Evolutionary conservation across 2,888 invertebrate species (phyloP).

Genomic region (Perithous albicinctus): DNA sequence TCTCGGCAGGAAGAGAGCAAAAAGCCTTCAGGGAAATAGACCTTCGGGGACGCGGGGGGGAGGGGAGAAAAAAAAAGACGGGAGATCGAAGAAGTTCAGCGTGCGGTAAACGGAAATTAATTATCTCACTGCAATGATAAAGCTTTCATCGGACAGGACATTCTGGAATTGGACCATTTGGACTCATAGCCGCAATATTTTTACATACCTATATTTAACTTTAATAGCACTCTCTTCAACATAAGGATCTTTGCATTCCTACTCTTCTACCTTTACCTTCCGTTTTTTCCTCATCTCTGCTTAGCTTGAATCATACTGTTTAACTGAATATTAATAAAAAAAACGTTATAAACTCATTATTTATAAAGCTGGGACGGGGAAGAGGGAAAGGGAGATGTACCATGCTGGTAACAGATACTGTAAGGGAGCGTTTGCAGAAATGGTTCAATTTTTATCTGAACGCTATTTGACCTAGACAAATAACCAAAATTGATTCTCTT

Average conservation of each 20-base stretch:
- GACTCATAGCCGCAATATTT: neutral
- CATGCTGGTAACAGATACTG: no score
- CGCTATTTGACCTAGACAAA: no score
- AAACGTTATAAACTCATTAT: no score
- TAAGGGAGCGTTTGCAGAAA: no score
- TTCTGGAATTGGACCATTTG: neutral
- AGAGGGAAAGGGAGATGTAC: no score
- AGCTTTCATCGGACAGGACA: neutral
- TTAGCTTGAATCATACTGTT: no score
- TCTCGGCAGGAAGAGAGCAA: constrained; percentile 62
- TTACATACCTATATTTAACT: neutral
- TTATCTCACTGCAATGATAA: constrained; percentile 29
- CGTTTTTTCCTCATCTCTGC: neutral
- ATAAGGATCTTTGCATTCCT: neutral
- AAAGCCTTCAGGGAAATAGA: constrained; percentile 58
- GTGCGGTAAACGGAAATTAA: constrained; percentile 34
- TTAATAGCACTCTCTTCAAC: neutral
- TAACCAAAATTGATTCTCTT: no score
- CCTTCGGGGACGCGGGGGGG: constrained; percentile 27
- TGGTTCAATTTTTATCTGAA: no score
- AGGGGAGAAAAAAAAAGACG: constrained; percentile 41
- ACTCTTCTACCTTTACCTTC: neutral
- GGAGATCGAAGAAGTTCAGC: constrained; percentile 45
- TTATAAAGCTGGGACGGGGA: no score
- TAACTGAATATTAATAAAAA: no score